Base-by-base conservation (phyloP, 2,888 invertebrate genomes). In the Netelia inedita region DNA sequence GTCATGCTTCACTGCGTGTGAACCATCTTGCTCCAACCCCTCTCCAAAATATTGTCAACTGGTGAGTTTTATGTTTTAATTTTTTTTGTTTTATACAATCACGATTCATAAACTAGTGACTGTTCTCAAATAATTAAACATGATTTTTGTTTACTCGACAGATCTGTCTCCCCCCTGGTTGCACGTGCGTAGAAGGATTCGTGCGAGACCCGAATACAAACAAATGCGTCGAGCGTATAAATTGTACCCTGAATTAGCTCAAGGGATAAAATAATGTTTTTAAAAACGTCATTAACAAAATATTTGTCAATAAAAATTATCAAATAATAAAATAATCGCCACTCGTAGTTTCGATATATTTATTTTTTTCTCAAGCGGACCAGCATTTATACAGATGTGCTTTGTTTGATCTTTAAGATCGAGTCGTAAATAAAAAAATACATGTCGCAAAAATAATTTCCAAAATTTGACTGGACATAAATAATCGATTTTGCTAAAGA, bases 141-240 rank as follows among this genome's bases (percentile, higher is more conserved):
- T 57, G 46, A 0, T 46, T 10, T 46, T 46, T 14, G 46, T 14
- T 14, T 46, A 10, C 46, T 53, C 23, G 5, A 63, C 63, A 63
- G 63, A n/a, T 8, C 5, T 63, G 63, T 63, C 10, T 16, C 1
- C 35, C 35, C 35, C 28, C 28, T 14, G 63, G 35, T 63, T 63
- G 63, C 35, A n/a, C n/a, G 1, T 63, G 63, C 3, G 5, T 16
- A n/a, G 63, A 63, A 0, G 63, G 63, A 63, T 63, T 63, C 14
- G 63, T 63, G 16, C 28, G 63, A 35, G 63, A 63, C 35, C 63
- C 63, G n/a, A 63, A 63, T n/a, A 63, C 63, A 8, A 11, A 63
- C 0, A 6, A n/a, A 35, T 63, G 63, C 35, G 35, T n/a, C 8
- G 3, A 6, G 35, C 63, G 35, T 35, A 1, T 16, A 1, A 5